Evolutionary conservation across 2,888 invertebrate species (phyloP).

Genomic region (Noctua pronuba): DNA sequence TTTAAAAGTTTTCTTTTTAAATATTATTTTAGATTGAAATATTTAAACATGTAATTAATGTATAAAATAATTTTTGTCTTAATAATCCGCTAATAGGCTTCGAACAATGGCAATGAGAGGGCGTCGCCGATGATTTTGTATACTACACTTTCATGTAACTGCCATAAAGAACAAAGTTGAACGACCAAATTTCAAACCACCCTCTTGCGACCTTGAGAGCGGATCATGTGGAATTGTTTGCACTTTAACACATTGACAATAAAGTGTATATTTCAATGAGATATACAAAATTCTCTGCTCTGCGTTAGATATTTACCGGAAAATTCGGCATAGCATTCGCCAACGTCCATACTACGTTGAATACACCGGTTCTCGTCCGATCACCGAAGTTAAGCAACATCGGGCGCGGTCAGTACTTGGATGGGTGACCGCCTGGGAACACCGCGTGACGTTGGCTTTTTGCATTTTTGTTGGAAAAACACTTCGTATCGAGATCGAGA

Average conservation of each 20-base stretch:
- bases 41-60: too few species aligned
- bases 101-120: neutral
- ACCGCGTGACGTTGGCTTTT: conserved; percentile 71
- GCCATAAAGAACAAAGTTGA: neutral
- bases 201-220: neutral
- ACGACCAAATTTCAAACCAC: neutral
- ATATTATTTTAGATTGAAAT: too few species aligned
- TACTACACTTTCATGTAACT: neutral
- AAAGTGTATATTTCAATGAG: neutral
- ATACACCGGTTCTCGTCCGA: conserved; percentile 88
- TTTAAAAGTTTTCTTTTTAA: too few species aligned
- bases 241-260: neutral
- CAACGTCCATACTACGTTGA: conserved; percentile 86
- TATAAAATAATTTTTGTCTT: too few species aligned
- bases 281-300: too few species aligned
- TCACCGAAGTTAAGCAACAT: conserved; percentile 88
- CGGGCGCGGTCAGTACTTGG: conserved; percentile 84
- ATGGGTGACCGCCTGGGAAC: conserved; percentile 85
- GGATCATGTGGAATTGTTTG: neutral
- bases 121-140: neutral
- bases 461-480: neutral
- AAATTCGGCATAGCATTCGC: conserved; percentile 32
- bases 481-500: neutral
- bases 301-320: too few species aligned
- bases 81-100: neutral